These are phyloP conservation scores for Drosophila lacicola DNA, from an alignment of 2,888 invertebrate species.

Conservation along the genomic window DNA sequence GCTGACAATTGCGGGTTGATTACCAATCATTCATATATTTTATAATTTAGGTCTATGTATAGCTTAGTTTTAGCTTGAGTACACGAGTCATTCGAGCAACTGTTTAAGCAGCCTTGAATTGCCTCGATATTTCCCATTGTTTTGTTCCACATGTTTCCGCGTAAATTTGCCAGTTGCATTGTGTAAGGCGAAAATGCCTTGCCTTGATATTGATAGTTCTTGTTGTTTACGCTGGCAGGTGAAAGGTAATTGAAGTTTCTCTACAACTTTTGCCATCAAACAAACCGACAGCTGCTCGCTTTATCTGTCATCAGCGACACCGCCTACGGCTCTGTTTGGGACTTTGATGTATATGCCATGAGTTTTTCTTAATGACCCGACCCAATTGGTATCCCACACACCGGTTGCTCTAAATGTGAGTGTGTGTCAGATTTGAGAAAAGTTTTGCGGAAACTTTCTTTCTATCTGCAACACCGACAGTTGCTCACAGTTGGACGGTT, in stretches of 20 bases:
- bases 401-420: slow-evolving; percentile 11
- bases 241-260: slow-evolving; percentile 73
- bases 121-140: not conserved
- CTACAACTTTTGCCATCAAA: slow-evolving; percentile 68
- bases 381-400: slow-evolving; percentile 1
- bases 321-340: slow-evolving; percentile 49
- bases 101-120: not conserved
- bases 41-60: too few relatives aligned
- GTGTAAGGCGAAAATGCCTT: not conserved
- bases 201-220: slow-evolving; percentile 3
- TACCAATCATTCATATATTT: too few relatives aligned
- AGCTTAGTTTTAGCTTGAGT: too few relatives aligned
- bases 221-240: slow-evolving; percentile 47
- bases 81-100: not conserved
- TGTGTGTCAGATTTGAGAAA: slow-evolving; percentile 45
- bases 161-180: not conserved
- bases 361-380: slow-evolving; percentile 15
- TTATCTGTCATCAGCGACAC: slow-evolving; percentile 31
- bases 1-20: too few relatives aligned
- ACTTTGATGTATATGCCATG: slow-evolving; percentile 70
- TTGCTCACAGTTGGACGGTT: slow-evolving; percentile 33
- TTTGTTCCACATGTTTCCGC: not conserved
- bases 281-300: slow-evolving; percentile 69
- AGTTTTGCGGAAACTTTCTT: slow-evolving; percentile 60
- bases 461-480: slow-evolving; percentile 24